These are phyloP conservation scores for Melanotaenia pygmaea DNA, from an alignment of 2,797 vertebrate genomes.

Conservation along the genomic window DNA sequence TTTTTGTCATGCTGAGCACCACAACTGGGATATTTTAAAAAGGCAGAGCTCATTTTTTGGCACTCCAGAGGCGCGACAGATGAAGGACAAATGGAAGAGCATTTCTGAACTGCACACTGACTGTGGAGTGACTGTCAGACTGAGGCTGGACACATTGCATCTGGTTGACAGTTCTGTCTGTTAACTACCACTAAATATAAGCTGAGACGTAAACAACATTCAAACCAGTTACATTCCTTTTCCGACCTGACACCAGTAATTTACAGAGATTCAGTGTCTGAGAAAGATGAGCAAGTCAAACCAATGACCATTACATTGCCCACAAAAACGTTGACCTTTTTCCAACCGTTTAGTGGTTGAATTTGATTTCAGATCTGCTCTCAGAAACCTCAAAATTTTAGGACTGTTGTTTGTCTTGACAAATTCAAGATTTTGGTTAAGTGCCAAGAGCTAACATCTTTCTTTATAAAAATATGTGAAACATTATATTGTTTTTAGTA, in stretches of 20 bases:
- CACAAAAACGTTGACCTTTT: slow-evolving; percentile 9
- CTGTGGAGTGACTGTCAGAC: not conserved
- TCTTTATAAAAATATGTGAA: not conserved
- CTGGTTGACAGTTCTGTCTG: not conserved
- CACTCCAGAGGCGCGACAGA: not conserved
- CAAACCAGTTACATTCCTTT: not conserved
- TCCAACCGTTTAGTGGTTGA: slow-evolving; percentile 9
- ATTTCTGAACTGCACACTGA: not conserved
- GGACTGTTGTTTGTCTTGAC: not conserved
- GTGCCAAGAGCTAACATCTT: not conserved
- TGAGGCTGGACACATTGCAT: not conserved
- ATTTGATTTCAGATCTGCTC: slow-evolving; percentile 29
- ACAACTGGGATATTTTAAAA: not conserved
- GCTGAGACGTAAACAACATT: not conserved
- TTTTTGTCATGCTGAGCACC: not conserved
- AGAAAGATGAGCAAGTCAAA: slow-evolving; percentile 11
- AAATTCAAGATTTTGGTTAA: not conserved
- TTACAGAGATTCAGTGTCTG: slow-evolving; percentile 6
- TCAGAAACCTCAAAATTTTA: not conserved
- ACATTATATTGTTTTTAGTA: not conserved
- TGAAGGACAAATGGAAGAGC: not conserved
- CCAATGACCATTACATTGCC: slow-evolving; percentile 11
- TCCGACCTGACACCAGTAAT: slow-evolving; percentile 19
- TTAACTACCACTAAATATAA: not conserved
- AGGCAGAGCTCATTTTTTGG: not conserved